Evolutionary conservation across 92 coral and sea anemone species (phyloP).

Genomic region (Ricordea florida): DNA sequence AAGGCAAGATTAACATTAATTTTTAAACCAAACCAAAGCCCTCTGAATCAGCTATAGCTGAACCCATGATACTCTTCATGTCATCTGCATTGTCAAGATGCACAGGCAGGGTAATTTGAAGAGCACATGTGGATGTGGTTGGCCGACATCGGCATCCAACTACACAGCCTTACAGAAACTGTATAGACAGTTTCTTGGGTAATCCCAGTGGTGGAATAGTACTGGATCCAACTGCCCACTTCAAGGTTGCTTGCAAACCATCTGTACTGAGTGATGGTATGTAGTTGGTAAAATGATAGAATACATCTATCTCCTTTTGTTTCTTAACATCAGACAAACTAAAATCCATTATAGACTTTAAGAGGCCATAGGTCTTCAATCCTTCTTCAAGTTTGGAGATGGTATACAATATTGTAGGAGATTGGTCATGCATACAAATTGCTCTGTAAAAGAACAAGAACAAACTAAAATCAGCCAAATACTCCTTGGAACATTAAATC

Average conservation of each 20-base stretch:
- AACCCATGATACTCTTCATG: slow-evolving; percentile 47
- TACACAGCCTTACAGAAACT: slow-evolving; percentile 52
- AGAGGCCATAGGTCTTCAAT: slow-evolving; percentile 51
- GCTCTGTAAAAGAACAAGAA: slow-evolving; percentile 40
- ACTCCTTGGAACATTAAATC: neutral
- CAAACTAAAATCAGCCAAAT: slow-evolving; percentile 1
- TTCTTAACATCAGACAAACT: slow-evolving; percentile 44
- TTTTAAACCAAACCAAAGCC: slow-evolving; percentile 52
- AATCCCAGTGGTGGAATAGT: slow-evolving; percentile 56
- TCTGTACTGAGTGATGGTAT: slow-evolving; percentile 25
- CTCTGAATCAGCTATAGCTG: slow-evolving; percentile 50
- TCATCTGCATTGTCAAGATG: slow-evolving; percentile 49
- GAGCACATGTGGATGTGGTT: slow-evolving; percentile 62
- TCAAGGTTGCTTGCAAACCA: slow-evolving; percentile 35
- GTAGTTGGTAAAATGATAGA: slow-evolving; percentile 25
- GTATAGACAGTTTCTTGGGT: slow-evolving; percentile 44
- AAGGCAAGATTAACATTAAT: neutral
- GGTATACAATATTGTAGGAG: slow-evolving; percentile 32
- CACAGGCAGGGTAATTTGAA: slow-evolving; percentile 32
- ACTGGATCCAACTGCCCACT: slow-evolving; percentile 56
- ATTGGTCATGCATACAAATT: slow-evolving; percentile 59
- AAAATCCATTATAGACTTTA: slow-evolving; percentile 37
- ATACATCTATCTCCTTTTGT: slow-evolving; percentile 34
- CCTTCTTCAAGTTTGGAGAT: slow-evolving; percentile 49
- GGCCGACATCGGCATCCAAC: slow-evolving; percentile 54